A percentile compares a stretch with the other conserved stretches of the same genome.
phyloP scores from a whole-genome alignment of 2,888 invertebrate genomes.

The Torymus texanus region DNA sequence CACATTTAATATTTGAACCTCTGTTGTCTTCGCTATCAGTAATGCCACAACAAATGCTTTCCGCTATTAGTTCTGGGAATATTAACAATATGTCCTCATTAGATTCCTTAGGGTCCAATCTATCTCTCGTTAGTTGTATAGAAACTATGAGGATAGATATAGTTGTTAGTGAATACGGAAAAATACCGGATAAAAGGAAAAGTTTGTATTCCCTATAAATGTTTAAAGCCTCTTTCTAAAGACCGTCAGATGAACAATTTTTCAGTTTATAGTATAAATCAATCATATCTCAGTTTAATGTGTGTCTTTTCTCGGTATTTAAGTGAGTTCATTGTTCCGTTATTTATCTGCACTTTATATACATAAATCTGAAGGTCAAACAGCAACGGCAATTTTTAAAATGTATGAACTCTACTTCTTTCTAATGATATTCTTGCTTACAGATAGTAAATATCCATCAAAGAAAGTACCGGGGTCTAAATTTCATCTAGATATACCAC shows the following conservation, averaged over 20 bases:
- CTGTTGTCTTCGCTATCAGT: conserved; percentile 92
- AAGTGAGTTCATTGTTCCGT: too few relatives aligned
- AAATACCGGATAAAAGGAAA: conserved; percentile 80
- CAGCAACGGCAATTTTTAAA: too few relatives aligned
- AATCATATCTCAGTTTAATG: too few relatives aligned
- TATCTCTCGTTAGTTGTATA: conserved; percentile 88
- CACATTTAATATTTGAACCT: conserved; percentile 95
- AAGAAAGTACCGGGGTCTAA: conserved; percentile 69
- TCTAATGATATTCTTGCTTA: conserved; percentile 37
- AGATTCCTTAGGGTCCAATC: conserved; percentile 92
- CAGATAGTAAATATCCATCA: conserved; percentile 72
- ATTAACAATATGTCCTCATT: conserved; percentile 81
- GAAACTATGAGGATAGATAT: conserved; percentile 94
- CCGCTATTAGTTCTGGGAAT: conserved; percentile 75
- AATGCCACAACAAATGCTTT: conserved; percentile 89
- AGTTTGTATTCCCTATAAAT: conserved; percentile 64
- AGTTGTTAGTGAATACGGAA: conserved; percentile 91
- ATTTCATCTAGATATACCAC: conserved; percentile 79
- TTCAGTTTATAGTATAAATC: neutral
- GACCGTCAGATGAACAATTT: neutral
- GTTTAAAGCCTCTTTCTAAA: neutral
- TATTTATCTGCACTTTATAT: too few relatives aligned
- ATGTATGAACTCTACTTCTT: too few relatives aligned
- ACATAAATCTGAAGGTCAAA: too few relatives aligned
- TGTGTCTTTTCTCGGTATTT: too few relatives aligned